Base-by-base conservation (phyloP, 2,888 invertebrate species). In the Lagria hirta region DNA sequence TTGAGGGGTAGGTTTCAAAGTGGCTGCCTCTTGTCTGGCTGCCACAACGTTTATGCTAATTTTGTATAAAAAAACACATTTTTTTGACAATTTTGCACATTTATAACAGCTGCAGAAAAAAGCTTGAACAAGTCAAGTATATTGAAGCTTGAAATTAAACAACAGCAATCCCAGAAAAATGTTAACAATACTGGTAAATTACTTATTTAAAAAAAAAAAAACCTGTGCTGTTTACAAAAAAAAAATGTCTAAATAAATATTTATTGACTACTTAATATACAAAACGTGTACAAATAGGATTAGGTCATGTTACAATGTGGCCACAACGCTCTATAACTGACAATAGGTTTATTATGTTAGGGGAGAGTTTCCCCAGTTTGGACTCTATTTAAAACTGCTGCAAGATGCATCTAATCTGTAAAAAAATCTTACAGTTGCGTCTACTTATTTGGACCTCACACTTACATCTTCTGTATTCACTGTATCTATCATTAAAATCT, bases 281-380 rank as follows among this genome's bases (percentile, higher is more conserved):
- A 57, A 52, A 56, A 57, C 55, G 53, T 45, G 48, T 55, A 57
- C 55, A 58, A 57, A 58, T 58, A 52, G 54, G 55, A 58, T 58
- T 54, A 60, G 58, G 55, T 58, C 56, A 53, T 45, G 51, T 60
- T 57, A 54, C 60, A 58, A 55, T 58, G 57, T 60, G 57, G 56
- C 54, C 59, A 57, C 50, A 49, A 52, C 53, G 57, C 53, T 51
- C 56, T 53, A 48, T 41, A 51, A 53, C 52, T 46, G 38, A 57
- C 58, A 60, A 58, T 54, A 38, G 52, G 43, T 52, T 45, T 43
- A 51, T 45, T 40, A 48, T 16, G 8, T 48, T 43, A 53, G 48
- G 50, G 46, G 44, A 51, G 24, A 4, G 36, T 20, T 28, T 35
- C 11, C 17, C 10, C 17, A 30, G 36, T 43, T 30, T 34, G 16